Evolutionary conservation across 2,113 vertebrate species (phyloP), one percentile per base, ranked within the genome.

Genomic region (Thermophis baileyi): DNA sequence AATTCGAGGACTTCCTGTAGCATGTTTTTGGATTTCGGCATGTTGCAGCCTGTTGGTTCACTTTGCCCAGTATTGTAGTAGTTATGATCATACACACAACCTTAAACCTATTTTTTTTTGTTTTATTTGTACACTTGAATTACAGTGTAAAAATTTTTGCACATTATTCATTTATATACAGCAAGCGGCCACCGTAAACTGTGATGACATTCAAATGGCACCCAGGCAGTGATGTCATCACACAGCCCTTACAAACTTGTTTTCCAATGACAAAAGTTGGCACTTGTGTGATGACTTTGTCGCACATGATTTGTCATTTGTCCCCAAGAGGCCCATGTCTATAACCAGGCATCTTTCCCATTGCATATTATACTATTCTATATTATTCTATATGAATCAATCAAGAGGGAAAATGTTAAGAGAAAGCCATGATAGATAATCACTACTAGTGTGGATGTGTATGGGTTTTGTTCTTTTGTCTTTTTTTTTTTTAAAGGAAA

Each of bases 341-440:
- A 40, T 81, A 81, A 22, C 6, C 74, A 44, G 18, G 22, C 7
- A 1, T 22, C 35, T 81, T 40, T 81, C 69, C 18, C 69, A 40
- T 81, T 40, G 16, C 74, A 81, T 81, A 40, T 22, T 44, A 60
- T 27, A 22, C 35, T 81, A 22, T 81, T 81, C 16, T 8, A 6
- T 81, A 81, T 81, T 81, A 81, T 81, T 81, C 35, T 81, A 9
- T 40, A 81, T 81, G 92, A 98, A 97, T 96, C 97, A 97, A 97
- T 94, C 97, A 97, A 97, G 94, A 94, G 95, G 95, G 96, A 96
- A 96, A 97, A 95, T 94, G 93, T 90, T 93, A 90, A 93, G 57
- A 96, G 94, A 87, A 89, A 94, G 55, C 9, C 16, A 27, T 51
- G 51, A 20, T 81, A 89, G 91, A 95, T 92, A 92, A 89, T 94